Evolutionary conservation across 2,113 vertebrate species (phyloP).

Genomic region (Oxyura jamaicensis): DNA sequence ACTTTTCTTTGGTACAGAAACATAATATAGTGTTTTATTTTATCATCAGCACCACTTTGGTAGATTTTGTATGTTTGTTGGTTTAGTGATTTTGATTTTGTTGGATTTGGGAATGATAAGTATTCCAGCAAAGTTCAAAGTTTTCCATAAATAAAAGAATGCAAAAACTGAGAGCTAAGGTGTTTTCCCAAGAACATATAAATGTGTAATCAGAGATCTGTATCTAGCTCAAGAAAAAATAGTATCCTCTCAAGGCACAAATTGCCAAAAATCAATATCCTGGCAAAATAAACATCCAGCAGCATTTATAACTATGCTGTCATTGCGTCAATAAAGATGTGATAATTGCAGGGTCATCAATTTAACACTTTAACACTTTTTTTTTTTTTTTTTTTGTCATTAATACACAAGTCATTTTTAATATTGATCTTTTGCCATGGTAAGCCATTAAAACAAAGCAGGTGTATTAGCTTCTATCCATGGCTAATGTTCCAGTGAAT

Average conservation of each 20-base stretch:
- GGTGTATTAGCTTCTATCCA: neutral
- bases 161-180: neutral
- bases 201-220: neutral
- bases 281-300: neutral
- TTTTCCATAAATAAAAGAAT: neutral
- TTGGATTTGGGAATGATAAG: neutral
- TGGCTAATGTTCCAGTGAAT: neutral
- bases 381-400: neutral
- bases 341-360: neutral
- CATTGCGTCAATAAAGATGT: neutral
- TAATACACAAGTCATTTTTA: neutral
- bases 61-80: neutral
- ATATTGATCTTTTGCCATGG: neutral
- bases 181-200: neutral
- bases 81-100: neutral
- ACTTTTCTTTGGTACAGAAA: neutral
- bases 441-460: slow-evolving; percentile 24
- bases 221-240: neutral
- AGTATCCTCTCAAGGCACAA: neutral
- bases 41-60: neutral
- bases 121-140: neutral
- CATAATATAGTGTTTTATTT: neutral
- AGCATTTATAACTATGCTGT: slow-evolving; percentile 1
- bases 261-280: slow-evolving; percentile 7
- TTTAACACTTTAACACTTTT: neutral